Evolutionary conservation across 1,140 invertebrate genomes (phyloP).

Genomic region (Asobara japonica): DNA sequence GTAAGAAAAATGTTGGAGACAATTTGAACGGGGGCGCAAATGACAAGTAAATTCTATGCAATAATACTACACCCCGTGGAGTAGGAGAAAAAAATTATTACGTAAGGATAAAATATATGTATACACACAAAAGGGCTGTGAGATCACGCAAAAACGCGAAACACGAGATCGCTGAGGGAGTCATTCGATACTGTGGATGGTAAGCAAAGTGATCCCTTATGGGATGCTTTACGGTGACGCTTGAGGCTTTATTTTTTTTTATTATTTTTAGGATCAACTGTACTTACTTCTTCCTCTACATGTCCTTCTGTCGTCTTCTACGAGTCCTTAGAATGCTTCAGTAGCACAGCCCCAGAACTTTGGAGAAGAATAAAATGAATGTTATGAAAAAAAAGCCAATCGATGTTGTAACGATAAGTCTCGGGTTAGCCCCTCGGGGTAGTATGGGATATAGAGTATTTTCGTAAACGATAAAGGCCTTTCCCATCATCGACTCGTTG

Average conservation of each 20-base stretch:
- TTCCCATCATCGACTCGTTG: not conserved
- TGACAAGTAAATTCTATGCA: conserved; percentile 16
- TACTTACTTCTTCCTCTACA: not conserved
- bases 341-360: not conserved
- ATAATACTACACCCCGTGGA: not conserved
- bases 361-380: not conserved
- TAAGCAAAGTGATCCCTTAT: conserved; percentile 28
- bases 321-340: not conserved
- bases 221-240: conserved; percentile 19
- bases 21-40: conserved; percentile 5
- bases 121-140: conserved; percentile 18
- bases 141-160: conserved; percentile 26
- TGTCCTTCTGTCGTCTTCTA: not conserved
- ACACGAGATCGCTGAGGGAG: conserved; percentile 21
- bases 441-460: not conserved
- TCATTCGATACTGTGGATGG: conserved; percentile 26
- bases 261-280: not conserved
- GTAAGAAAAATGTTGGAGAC: conserved; percentile 14
- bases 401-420: conserved; percentile 11
- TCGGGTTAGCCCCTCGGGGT: not conserved
- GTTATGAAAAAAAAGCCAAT: not conserved
- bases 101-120: conserved; percentile 15
- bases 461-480: conserved; percentile 6
- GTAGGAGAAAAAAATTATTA: conserved; percentile 19
- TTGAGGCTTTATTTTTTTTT: conserved; percentile 18